These are phyloP conservation scores for Epistrophella euchroma DNA, from an alignment of 2,888 invertebrate species.

Conservation along the genomic window DNA sequence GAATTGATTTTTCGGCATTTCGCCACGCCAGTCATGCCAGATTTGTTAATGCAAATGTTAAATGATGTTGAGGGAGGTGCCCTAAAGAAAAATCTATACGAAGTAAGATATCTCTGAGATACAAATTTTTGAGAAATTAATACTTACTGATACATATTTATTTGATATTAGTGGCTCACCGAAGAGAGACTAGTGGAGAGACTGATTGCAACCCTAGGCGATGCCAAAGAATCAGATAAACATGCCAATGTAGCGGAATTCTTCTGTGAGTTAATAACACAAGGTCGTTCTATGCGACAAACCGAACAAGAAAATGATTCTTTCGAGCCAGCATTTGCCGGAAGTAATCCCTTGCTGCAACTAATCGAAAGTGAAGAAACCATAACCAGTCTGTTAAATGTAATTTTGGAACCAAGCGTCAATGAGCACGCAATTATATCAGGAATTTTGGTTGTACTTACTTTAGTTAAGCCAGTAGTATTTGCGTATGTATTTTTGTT, in stretches of 20 bases:
- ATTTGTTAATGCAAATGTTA: constrained; percentile 93
- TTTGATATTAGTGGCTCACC: constrained; percentile 91
- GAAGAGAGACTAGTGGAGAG: constrained; percentile 94
- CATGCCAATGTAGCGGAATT: constrained; percentile 95
- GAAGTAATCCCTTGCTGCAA: constrained; percentile 88
- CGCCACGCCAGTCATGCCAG: constrained; percentile 97
- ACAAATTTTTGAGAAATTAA: not conserved
- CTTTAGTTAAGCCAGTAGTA: constrained; percentile 85
- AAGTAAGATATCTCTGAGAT: constrained; percentile 84
- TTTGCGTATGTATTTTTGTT: constrained; percentile 79
- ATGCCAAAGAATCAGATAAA: constrained; percentile 89
- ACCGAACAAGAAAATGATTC: constrained; percentile 86
- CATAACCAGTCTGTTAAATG: constrained; percentile 88
- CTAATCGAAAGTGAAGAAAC: constrained; percentile 88
- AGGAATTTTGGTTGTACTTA: constrained; percentile 91
- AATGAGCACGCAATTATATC: constrained; percentile 90
- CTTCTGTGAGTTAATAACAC: constrained; percentile 92
- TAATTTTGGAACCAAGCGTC: constrained; percentile 89
- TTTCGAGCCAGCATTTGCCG: constrained; percentile 82
- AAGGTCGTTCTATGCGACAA: constrained; percentile 86
- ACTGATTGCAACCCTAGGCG: constrained; percentile 87
- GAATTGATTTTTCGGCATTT: constrained; percentile 94
- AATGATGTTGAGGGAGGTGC: constrained; percentile 91
- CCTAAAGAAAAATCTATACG: constrained; percentile 88
- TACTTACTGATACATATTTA: not conserved